Conservation (phyloP, 64 coral and sea anemone genomes). For the Montipora efflorescens region DNA sequence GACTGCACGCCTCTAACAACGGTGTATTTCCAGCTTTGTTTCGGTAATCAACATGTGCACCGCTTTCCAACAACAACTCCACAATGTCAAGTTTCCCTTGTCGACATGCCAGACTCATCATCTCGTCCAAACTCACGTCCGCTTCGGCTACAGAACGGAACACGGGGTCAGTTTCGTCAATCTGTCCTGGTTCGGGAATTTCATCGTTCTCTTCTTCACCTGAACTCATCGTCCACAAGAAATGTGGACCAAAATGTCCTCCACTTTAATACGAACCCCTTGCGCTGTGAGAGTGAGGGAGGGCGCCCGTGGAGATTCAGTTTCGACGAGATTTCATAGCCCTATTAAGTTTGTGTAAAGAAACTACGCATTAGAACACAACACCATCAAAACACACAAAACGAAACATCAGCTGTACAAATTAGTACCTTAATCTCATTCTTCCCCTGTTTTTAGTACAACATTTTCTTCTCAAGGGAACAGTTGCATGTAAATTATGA, state of each 20-base stretch:
- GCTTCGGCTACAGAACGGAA: conserved; percentile 95
- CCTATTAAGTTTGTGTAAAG: conserved; percentile 33
- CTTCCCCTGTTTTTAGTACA: conserved; percentile 1
- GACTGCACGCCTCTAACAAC: conserved; percentile 97
- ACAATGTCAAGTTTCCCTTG: conserved; percentile 99
- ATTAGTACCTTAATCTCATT: conserved; percentile 5
- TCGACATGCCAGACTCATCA: conserved; percentile 99
- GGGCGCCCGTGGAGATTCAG: conserved; percentile 77
- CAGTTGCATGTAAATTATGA: conserved; percentile 90
- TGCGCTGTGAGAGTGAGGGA: conserved; percentile 15
- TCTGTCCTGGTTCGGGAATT: conserved; percentile 77
- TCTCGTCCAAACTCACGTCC: conserved; percentile 99
- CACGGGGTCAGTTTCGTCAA: conserved; percentile 90
- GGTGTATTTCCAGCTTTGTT: conserved; percentile 99
- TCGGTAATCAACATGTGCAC: conserved; percentile 98
- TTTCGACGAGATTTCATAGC: conserved; percentile 92
- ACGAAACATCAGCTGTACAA: not conserved
- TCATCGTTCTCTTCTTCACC: conserved; percentile 95
- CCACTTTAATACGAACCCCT: conserved; percentile 49
- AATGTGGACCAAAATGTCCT: conserved; percentile 49
- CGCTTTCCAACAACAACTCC: conserved; percentile 96
- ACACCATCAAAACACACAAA: not conserved
- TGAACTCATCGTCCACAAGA: conserved; percentile 87
- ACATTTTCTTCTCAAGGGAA: conserved; percentile 68
- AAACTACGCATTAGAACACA: conserved; percentile 46